Conservation (phyloP, 2,888 invertebrate genomes). For the Salticus scenicus region DNA sequence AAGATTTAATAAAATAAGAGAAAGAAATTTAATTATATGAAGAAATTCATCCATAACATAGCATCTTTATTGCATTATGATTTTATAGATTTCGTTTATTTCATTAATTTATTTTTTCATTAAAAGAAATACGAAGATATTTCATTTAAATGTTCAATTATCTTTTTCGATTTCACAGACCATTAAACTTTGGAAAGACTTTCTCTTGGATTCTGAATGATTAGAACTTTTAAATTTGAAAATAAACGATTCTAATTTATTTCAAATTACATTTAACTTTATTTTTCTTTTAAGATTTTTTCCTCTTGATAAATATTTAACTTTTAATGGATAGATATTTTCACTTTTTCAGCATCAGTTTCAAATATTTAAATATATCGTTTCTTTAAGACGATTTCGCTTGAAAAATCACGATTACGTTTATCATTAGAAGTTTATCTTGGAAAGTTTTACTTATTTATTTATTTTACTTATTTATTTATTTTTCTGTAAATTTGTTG, state of each 20-base stretch:
- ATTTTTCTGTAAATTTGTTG: too few species aligned
- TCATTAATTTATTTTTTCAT: neutral
- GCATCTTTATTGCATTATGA: constrained; percentile 12
- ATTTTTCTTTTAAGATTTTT: too few species aligned
- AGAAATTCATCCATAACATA: neutral
- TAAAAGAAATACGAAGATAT: neutral
- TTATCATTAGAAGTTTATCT: too few species aligned
- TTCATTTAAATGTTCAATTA: neutral
- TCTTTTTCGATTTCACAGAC: neutral
- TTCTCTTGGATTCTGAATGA: neutral
- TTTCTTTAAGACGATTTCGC: too few species aligned
- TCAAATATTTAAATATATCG: too few species aligned
- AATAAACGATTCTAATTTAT: neutral
- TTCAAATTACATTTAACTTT: too few species aligned
- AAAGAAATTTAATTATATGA: neutral
- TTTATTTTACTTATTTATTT: too few species aligned
- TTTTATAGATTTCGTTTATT: neutral
- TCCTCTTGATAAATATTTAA: too few species aligned
- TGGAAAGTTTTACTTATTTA: too few species aligned
- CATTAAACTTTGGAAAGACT: neutral
- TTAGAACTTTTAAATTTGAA: neutral
- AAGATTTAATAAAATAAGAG: neutral
- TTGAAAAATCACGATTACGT: too few species aligned
- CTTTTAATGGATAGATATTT: too few species aligned
- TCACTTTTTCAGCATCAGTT: too few species aligned